Conservation (phyloP, 2,797 vertebrate species). For the Lophius americanus region DNA sequence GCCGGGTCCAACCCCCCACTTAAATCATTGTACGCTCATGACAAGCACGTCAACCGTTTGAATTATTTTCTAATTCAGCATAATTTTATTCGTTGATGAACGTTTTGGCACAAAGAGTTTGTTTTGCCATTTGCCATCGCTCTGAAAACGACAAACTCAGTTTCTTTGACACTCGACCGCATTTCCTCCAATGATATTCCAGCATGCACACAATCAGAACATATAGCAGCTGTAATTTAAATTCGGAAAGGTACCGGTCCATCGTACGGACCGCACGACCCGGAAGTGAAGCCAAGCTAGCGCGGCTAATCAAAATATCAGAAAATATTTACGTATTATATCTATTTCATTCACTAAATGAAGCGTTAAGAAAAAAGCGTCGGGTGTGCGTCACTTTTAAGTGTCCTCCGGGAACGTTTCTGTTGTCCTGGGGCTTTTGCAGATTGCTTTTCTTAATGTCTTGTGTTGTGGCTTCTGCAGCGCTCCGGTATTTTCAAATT, state of each 20-base stretch:
- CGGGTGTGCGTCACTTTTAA: no score
- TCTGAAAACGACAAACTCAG: constrained; percentile 18
- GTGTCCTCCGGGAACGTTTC: no score
- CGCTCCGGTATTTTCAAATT: no score
- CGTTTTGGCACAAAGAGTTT: constrained; percentile 26
- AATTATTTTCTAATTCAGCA: constrained; percentile 45
- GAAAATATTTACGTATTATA: no score
- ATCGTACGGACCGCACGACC: no score
- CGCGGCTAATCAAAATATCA: no score
- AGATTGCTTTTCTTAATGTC: no score
- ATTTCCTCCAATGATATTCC: constrained; percentile 22
- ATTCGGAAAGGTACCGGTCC: background rate
- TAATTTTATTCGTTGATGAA: constrained; percentile 58
- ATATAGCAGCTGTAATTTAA: constrained; percentile 7
- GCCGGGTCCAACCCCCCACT: constrained; percentile 19
- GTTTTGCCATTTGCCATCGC: constrained; percentile 24
- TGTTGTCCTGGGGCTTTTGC: no score
- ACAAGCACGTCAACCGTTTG: constrained; percentile 35
- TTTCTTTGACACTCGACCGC: constrained; percentile 23
- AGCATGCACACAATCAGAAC: constrained; percentile 18
- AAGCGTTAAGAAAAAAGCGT: no score
- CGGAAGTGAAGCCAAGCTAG: no score
- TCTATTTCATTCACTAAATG: no score
- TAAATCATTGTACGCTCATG: constrained; percentile 40
- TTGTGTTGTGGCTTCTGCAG: no score